Percentiles rank a stretch among this genome's conserved stretches.
phyloP scores from a whole-genome alignment of 2,888 invertebrate genomes.

The Rhagophthalmus giganteus region DNA sequence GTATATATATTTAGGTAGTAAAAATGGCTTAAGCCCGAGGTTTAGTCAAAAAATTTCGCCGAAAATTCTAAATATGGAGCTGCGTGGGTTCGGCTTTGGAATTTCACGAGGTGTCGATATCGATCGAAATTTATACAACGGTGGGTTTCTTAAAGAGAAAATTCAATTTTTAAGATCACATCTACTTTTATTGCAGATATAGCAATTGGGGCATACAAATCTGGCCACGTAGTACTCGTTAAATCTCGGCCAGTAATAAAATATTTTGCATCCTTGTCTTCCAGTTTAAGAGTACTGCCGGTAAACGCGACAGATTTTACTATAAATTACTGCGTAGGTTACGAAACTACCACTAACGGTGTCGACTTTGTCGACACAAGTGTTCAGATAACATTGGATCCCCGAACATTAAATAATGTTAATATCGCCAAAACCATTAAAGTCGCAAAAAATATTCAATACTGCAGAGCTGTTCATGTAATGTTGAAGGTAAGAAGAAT shows the following conservation, averaged over 20 bases:
- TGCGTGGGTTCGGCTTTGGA: constrained; percentile 63
- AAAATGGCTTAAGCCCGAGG: constrained; percentile 53
- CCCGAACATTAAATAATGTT: constrained; percentile 7
- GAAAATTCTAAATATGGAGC: constrained; percentile 44
- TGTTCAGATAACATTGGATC: constrained; percentile 11
- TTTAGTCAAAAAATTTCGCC: constrained; percentile 58
- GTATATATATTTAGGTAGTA: constrained; percentile 64
- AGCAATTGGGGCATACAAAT: constrained; percentile 63
- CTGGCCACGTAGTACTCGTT: constrained; percentile 61
- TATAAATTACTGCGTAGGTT: constrained; percentile 20
- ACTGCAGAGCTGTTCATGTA: constrained; percentile 5
- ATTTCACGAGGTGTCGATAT: constrained; percentile 64
- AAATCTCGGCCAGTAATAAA: constrained; percentile 49
- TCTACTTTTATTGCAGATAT: constrained; percentile 52
- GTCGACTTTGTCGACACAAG: constrained; percentile 13
- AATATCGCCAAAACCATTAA: constrained; percentile 2
- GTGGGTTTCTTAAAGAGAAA: constrained; percentile 48
- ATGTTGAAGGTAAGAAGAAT: constrained; percentile 14
- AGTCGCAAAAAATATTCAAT: neutral
- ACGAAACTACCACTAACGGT: constrained; percentile 1
- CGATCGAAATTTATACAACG: constrained; percentile 64
- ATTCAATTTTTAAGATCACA: neutral
- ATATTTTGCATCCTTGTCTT: constrained; percentile 6
- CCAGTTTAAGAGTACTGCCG: constrained; percentile 9
- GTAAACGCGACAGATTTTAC: constrained; percentile 9